Evolutionary conservation across 2,113 vertebrate species (phyloP), one percentile per base, ranked within the genome.

Genomic region (Micronycteris hirsuta): DNA sequence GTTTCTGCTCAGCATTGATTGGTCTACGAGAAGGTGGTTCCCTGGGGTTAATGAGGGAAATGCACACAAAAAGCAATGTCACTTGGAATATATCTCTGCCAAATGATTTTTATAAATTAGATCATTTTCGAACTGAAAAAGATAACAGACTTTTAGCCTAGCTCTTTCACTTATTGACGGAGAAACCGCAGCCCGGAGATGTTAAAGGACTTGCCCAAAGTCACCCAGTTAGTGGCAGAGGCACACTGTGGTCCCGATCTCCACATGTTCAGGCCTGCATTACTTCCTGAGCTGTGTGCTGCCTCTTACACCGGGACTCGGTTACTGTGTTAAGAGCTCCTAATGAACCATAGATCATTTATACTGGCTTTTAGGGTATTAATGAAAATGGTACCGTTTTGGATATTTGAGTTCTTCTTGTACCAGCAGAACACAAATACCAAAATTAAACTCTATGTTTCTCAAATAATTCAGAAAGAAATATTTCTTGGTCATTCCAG

Each of bases 381-480:
- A 67, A 58, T 17, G 22, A 61, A 41, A 76, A 89, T 20, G 19
- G 20, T n/a, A 45, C 7, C 1, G 1, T 73, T 33, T 76, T 93
- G 24, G 74, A 45, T 77, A 77, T 49, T 77, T 77, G 28, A 47
- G 12, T 49, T 77, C 17, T 76, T 85, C 36, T 80, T 89, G 28
- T 38, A 76, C 19, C 41, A 10, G 63, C 49, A 63, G 43, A 85
- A 89, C 63, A 24, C 11, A 11, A 85, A 47, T 28, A n/a, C 0
- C 19, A 22, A 77, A 73, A 70, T 65, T 11, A 89, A 82, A 20
- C 14, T 14, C 73, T 15, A 11, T 26, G 7, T 49, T 78, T 86
- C 67, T 91, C 33, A 58, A 86, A 54, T 43, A 68, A 86, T 83
- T 80, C 56, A 90, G 61, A 82, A 80, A 56, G 4, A 36, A 92